Evolutionary conservation across 2,797 vertebrate genomes (phyloP).

Genomic region (Halcyon badia): DNA sequence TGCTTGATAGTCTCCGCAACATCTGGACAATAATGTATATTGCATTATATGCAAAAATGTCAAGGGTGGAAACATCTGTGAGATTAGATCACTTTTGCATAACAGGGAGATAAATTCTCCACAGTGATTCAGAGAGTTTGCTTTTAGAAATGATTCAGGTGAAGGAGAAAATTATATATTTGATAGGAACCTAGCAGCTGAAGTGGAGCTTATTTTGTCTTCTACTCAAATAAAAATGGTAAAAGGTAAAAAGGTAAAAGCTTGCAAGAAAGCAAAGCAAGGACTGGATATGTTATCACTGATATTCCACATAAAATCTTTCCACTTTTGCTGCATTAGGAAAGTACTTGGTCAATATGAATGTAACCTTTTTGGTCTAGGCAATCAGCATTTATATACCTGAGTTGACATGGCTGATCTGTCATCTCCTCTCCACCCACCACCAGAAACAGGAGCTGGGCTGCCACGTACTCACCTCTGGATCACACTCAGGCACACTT

Average conservation of each 20-base stretch:
- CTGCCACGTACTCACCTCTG: background rate
- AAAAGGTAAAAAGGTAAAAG: background rate
- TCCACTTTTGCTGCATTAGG: background rate
- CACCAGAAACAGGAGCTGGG: background rate
- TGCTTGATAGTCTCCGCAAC: background rate
- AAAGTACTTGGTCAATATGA: background rate
- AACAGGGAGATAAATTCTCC: background rate
- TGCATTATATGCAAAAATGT: background rate
- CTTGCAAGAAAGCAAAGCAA: background rate
- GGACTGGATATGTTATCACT: background rate
- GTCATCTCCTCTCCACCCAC: background rate
- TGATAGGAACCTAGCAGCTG: background rate
- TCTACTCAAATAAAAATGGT: background rate
- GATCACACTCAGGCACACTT: accelerated
- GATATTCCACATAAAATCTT: background rate
- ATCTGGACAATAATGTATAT: background rate
- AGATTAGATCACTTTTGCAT: background rate
- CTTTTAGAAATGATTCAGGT: background rate
- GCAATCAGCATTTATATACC: background rate
- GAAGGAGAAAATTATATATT: background rate
- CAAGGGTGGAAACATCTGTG: background rate
- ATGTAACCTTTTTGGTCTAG: background rate
- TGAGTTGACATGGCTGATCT: accelerated
- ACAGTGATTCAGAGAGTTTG: background rate
- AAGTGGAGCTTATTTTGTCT: background rate